Evolutionary conservation across 2,888 invertebrate genomes (phyloP).

Genomic region (Balanococcus diminutus): DNA sequence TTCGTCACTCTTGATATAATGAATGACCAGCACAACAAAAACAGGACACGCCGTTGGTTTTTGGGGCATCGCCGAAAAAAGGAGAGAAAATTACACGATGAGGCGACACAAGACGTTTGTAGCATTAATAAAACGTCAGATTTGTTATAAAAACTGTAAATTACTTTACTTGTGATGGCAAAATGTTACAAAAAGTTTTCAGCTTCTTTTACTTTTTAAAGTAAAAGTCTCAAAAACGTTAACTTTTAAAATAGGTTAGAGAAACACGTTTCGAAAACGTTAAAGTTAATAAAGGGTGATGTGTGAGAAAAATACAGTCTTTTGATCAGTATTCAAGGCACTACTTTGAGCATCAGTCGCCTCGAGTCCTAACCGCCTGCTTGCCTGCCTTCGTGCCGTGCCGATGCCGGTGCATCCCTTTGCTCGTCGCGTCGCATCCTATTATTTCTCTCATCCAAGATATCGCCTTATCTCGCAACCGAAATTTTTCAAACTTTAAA

Average conservation of each 20-base stretch:
- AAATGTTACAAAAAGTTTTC: slow-evolving; percentile 51
- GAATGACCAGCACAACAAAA: neutral
- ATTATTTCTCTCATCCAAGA: neutral
- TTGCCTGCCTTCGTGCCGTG: neutral
- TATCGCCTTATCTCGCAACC: slow-evolving; percentile 43
- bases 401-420: neutral
- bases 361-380: slow-evolving; percentile 50
- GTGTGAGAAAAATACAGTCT: slow-evolving; percentile 55
- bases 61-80: neutral
- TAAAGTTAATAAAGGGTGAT: slow-evolving; percentile 55
- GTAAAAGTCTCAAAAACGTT: slow-evolving; percentile 54
- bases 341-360: slow-evolving; percentile 52
- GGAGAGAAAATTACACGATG: neutral
- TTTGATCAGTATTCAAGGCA: slow-evolving; percentile 55
- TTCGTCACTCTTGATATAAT: neutral
- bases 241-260: slow-evolving; percentile 52
- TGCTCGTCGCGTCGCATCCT: too few species aligned
- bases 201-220: slow-evolving; percentile 41
- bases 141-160: slow-evolving; percentile 53
- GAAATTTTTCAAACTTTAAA: slow-evolving; percentile 44
- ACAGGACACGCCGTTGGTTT: neutral
- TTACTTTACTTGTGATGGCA: slow-evolving; percentile 49
- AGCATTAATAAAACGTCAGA: slow-evolving; percentile 54
- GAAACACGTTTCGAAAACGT: slow-evolving; percentile 54
- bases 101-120: slow-evolving; percentile 14